Base-by-base conservation (phyloP, 2,797 vertebrate species). In the Rhyacichthys aspro region DNA sequence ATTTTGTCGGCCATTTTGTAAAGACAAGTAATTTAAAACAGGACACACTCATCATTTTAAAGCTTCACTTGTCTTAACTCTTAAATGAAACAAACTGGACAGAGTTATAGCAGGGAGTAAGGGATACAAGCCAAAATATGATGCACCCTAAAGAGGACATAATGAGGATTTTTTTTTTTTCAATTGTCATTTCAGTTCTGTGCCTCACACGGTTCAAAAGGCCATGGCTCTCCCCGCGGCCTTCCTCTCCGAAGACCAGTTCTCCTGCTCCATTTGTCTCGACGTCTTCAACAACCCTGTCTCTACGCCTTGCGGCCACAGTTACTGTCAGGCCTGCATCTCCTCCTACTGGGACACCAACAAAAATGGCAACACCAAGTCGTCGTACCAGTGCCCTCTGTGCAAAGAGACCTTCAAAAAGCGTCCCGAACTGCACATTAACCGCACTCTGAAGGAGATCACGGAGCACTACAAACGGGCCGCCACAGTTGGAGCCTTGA, bases 271-370 rank as follows among this genome's bases (percentile, higher is more conserved):
- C 0, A 93, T 95, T 64, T 92, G 93, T 59, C 83, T 92, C 47
- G 90, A 78, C 0, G 59, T 92, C 38, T 92, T 89, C 58, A 66
- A 33, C 53, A 88, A 90, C 57, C 90, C 94, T 0, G 89, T 90
- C 12, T 93, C 94, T 8, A 91, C 91, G 5, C 91, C 90, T 39
- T 96, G 95, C 15, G 95, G 95, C 15, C 95, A 95, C 91, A 95
- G 89, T 77, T 95, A 93, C 88, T 95, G 94, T 69, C 66, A 88
- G 60, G 3, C 0, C 44, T 95, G 95, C 79, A 90, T 95, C 74
- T 80, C 59, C 1, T 80, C 75, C 16, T 92, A 92, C 79, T 93
- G 92, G 91, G 83, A 91, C 0, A 48, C 70, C 15, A 32, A 37
- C 18, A 23, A 28, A 56, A 18, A 18, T 19, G 38, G 32, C 1